Evolutionary conservation across 2,797 vertebrate species (phyloP).

Genomic region (Enteromius fasciolatus): DNA sequence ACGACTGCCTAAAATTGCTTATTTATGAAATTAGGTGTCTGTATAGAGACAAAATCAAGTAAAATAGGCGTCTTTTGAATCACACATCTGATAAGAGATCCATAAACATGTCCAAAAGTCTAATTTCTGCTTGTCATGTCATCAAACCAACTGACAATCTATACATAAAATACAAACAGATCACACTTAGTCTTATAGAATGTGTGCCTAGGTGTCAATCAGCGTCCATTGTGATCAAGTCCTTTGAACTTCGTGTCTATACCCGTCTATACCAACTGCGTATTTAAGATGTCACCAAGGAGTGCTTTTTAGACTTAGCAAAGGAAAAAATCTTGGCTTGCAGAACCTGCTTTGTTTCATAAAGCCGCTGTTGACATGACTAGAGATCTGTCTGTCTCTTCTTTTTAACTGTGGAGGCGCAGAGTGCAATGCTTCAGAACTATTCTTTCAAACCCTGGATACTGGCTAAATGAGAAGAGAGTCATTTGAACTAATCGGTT

Average conservation of each 20-base stretch:
- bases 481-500: neutral
- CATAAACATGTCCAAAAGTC: neutral
- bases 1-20: neutral
- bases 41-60: neutral
- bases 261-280: conserved; percentile 15
- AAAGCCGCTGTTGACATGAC: conserved; percentile 30
- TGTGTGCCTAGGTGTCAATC: neutral
- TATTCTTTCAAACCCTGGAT: neutral
- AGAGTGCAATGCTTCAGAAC: conserved; percentile 17
- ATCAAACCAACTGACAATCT: neutral
- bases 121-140: neutral
- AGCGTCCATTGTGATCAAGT: neutral
- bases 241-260: neutral
- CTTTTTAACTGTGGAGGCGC: no score
- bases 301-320: conserved; percentile 3
- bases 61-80: neutral
- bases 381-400: no score
- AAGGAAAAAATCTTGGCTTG: conserved; percentile 10
- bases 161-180: neutral
- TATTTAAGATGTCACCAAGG: conserved; percentile 7
- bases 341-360: conserved; percentile 21
- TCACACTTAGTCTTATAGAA: neutral
- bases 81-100: neutral
- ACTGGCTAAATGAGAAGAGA: neutral
- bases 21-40: neutral